Evolutionary conservation across 2,113 vertebrate species (phyloP), one percentile per base, ranked within the genome.

Genomic region (Rhabdomys dilectus): DNA sequence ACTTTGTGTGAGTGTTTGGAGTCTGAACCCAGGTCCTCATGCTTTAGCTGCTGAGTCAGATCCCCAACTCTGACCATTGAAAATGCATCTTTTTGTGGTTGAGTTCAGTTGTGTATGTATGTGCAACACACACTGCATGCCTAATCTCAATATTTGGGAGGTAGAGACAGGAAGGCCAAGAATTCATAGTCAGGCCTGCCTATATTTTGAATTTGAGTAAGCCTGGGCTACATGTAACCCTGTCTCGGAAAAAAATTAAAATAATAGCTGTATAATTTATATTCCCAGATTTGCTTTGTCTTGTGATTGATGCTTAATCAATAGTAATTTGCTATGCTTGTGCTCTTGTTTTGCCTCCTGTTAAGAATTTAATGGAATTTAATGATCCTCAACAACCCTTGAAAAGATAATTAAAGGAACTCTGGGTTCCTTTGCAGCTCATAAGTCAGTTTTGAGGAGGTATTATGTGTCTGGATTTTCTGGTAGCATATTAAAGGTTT

Each of bases 361-460:
- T 81, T 88, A 90, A 81, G 36, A 94, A 91, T 72, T 80, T 93
- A 92, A 60, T 91, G 36, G 12, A 88, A 91, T 95, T 91, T 81
- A 87, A 80, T 86, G 64, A 92, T 89, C 48, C 42, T 66, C 89
- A 68, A 91, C 31, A 84, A 89, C 64, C 26, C 39, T 90, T 81
- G 36, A 62, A 42, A 93, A 82, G 13, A 62, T 78, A 45, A 19
- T 84, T 91, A 70, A 77, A 70, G 73, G 19, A 88, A 92, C 13
- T 16, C 60, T 88, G 39, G n/a, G 81, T 10, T 34, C 31, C 13
- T 91, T 91, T 86, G 60, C 56, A 86, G 80, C 13, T 85, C 7
- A 29, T 29, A 39, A 48, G 62, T 89, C 81, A 84, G 19, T 84
- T 84, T 84, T 39, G 56, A 84, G 56, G 21, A 26, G 34, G 21